phyloP scores from a whole-genome alignment of 92 coral and sea anemone genomes.

The Meandrina meandrites region DNA sequence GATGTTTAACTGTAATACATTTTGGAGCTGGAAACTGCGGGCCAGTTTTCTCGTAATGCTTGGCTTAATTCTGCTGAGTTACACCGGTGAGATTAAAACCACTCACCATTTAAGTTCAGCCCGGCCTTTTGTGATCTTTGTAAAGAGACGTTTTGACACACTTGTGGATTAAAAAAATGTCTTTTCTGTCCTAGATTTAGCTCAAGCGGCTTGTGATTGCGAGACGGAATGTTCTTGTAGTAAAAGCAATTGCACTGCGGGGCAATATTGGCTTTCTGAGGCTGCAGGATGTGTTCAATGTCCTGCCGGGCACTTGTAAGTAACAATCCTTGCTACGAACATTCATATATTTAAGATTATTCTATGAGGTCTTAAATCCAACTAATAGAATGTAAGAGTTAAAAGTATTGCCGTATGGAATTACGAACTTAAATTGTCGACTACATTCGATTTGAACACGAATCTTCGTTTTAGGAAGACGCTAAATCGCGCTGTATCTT shows the following conservation, averaged over 20 bases:
- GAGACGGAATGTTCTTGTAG: constrained; percentile 89
- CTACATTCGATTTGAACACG: not conserved
- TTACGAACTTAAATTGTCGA: not conserved
- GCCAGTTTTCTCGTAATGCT: constrained; percentile 31
- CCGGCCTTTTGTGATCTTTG: not conserved
- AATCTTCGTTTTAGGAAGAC: not conserved
- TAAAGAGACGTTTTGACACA: not conserved
- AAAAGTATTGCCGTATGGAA: not conserved
- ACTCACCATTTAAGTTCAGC: not conserved
- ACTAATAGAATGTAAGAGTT: not conserved
- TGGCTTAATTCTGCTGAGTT: constrained; percentile 26
- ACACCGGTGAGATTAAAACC: constrained; percentile 42
- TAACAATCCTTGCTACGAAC: constrained; percentile 8
- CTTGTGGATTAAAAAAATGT: not conserved
- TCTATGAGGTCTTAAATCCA: not conserved
- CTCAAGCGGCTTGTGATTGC: constrained; percentile 79
- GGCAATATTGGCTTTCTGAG: constrained; percentile 80
- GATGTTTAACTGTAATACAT: constrained; percentile 11
- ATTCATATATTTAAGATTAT: not conserved
- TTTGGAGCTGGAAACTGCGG: constrained; percentile 60
- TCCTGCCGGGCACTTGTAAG: constrained; percentile 95
- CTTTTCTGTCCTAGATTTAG: constrained; percentile 45
- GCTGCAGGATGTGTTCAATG: constrained; percentile 80
- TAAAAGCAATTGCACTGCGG: constrained; percentile 85
- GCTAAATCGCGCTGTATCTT: not conserved